Evolutionary conservation across 2,888 invertebrate genomes (phyloP).

Genomic region (Chrysolina haemoptera): DNA sequence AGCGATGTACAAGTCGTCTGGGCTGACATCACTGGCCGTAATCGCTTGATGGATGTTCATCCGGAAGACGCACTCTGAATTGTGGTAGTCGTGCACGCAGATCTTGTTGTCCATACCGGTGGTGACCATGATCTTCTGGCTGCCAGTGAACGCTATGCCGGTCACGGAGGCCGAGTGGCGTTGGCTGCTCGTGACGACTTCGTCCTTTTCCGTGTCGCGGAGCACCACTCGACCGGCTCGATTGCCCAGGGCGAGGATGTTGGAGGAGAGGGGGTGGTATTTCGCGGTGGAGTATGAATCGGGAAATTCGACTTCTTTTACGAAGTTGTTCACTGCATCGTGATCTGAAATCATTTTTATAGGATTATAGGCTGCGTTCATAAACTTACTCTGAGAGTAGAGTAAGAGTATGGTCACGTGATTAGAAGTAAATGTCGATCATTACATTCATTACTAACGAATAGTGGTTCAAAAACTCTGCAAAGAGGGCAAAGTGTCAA

Average conservation of each 20-base stretch:
- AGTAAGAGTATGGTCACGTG: too few species aligned
- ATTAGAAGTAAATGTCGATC: too few species aligned
- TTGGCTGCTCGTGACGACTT: conserved; percentile 51
- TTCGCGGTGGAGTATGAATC: conserved; percentile 47
- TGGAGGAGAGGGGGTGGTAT: conserved; percentile 57
- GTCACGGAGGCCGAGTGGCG: conserved; percentile 56
- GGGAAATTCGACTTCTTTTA: conserved; percentile 47
- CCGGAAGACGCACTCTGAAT: conserved; percentile 57
- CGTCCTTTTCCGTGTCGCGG: conserved; percentile 55
- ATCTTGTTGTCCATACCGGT: conserved; percentile 62
- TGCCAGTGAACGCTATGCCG: conserved; percentile 56
- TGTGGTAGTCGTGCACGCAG: conserved; percentile 58
- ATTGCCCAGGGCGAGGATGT: conserved; percentile 58
- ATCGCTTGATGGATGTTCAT: conserved; percentile 60
- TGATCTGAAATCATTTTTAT: conserved; percentile 46
- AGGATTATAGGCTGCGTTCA: not conserved
- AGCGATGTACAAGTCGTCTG: conserved; percentile 58
- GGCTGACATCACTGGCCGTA: conserved; percentile 59
- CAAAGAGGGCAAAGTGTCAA: too few species aligned
- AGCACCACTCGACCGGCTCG: conserved; percentile 57
- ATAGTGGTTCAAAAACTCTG: too few species aligned
- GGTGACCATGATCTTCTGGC: conserved; percentile 58
- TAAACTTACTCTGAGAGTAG: too few species aligned
- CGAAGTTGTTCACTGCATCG: conserved; percentile 39
- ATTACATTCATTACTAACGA: too few species aligned